Evolutionary conservation across 2,888 invertebrate species (phyloP), one percentile per base, ranked within the genome.

Genomic region (Volucella inflata): DNA sequence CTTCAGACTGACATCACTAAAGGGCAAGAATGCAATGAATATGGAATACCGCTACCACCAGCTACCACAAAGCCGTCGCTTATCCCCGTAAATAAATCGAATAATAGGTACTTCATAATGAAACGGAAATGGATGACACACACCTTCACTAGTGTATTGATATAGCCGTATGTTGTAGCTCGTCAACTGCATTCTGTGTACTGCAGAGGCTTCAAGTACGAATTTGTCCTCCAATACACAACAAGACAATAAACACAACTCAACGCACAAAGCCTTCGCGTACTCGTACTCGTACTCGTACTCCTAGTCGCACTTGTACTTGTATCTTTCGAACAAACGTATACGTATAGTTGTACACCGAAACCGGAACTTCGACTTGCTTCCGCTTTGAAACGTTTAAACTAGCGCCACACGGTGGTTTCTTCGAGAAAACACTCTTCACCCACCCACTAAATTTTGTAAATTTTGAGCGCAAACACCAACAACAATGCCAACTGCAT

Each of bases 341-440:
- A 75, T 75, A 79, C 74, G 64, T 79, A 84, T 6, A 30, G 30
- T 30, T 30, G 30, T 30, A 30, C 30, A 75, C 65, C 75, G 60
- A 65, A 76, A 84, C 80, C 79, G 84, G 84, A 84, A 84, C 84
- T 84, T 75, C 42, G 67, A 71, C 70, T 60, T 71, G 60, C 84
- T 80, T 84, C 84, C 84, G 84, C 74, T 53, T 30, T 30, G 30
- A 6, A 30, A 30, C 6, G 30, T 30, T 40, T 38, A 79, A 70
- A 62, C 79, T 84, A 57, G 57, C 53, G 46, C 75, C 65, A 71
- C 70, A 75, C 71, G 51, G 64, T 79, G 79, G 59, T 79, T 67
- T 36, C 59, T 75, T 70, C 11, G 44, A 36, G 44, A 71, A 74
- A 74, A 21, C 51, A 78, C 79, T 64, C 64, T 57, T 42, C 53